Conservation (phyloP, 1,140 invertebrate genomes). For the Drosophila bifasciata region DNA sequence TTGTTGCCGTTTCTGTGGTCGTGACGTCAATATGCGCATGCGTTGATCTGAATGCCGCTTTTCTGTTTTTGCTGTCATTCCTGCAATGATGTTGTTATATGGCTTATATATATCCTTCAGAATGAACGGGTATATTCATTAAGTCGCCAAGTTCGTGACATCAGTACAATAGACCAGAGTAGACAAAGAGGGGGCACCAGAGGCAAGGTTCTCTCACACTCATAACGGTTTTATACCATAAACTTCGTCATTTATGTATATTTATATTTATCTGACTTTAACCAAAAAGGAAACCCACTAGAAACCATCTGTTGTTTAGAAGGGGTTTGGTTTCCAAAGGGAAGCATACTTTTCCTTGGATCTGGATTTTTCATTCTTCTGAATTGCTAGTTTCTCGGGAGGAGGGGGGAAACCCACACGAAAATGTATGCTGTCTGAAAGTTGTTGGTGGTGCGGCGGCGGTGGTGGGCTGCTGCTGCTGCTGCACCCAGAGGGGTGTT, state of each 20-base stretch:
- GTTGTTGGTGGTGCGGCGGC: constrained; percentile 39
- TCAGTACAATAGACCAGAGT: not conserved
- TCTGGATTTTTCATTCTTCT: constrained; percentile 9
- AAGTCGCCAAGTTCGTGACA: constrained; percentile 20
- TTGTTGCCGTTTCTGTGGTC: constrained; percentile 35
- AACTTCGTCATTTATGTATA: no score
- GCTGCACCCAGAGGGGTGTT: constrained; percentile 63
- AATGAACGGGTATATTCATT: constrained; percentile 34
- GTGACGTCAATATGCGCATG: constrained; percentile 69
- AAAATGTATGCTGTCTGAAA: constrained; percentile 20
- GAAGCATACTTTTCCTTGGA: not conserved
- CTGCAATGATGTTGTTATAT: constrained; percentile 59
- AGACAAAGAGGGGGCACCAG: no score
- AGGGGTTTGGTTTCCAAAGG: not conserved
- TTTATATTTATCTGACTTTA: no score
- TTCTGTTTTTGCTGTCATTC: constrained; percentile 49
- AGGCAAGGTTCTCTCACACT: constrained; percentile 10
- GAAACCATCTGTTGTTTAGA: constrained; percentile 4
- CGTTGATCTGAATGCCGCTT: constrained; percentile 64
- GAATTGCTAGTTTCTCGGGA: constrained; percentile 2
- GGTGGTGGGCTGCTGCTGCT: constrained; percentile 3
- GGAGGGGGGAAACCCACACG: constrained; percentile 5
- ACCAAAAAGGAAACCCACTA: no score
- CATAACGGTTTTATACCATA: no score
- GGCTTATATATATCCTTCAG: constrained; percentile 21